Base-by-base conservation (phyloP, 2,888 invertebrate genomes). In the Tolmerus cingulatus region DNA sequence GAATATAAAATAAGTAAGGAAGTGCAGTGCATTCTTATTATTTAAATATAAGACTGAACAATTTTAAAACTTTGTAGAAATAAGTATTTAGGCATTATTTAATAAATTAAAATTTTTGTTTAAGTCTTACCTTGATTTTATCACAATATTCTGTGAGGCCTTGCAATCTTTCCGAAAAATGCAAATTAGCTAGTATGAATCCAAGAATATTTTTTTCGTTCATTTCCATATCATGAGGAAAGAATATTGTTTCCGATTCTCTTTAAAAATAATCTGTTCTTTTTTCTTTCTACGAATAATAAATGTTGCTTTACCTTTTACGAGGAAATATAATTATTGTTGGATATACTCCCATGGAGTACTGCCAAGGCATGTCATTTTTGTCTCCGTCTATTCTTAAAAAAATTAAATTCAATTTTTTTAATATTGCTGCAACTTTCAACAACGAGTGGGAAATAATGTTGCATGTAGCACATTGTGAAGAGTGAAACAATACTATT, bases 331-430 rank as follows among this genome's bases (percentile, higher is more conserved):
- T 96, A 43, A 97, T 93, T 76, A 98, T 93, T 0, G 96, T 95
- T 19, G 98, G 98, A 92, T 96, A 96, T 85, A 93, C 93, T 88
- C 96, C 95, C 93, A 96, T 96, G 74, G 96, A 96, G 55, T 91
- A 90, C 37, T 92, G 91, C 97, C 97, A 98, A 0, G 97, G 96
- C 89, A 98, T 93, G 93, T 97, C 97, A 93, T 98, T 97, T 0
- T 94, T 93, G 90, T 96, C 95, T 27, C 96, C 97, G 93, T 98
- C 97, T 55, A 98, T 95, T 23, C 96, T 94, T 30, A 95, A 94
- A 90, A 96, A 95, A 87, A 92, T 90, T 7, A 95, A 89, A 88
- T 94, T 93, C 89, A 94, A 91, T 90, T 93, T 90, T 88, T 93
- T 91, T 89, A 95, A 93, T 91, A 95, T 94, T 90, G 95, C 94